Conservation (phyloP, 2,113 vertebrate genomes). For the Onychorhynchus coronatus region DNA sequence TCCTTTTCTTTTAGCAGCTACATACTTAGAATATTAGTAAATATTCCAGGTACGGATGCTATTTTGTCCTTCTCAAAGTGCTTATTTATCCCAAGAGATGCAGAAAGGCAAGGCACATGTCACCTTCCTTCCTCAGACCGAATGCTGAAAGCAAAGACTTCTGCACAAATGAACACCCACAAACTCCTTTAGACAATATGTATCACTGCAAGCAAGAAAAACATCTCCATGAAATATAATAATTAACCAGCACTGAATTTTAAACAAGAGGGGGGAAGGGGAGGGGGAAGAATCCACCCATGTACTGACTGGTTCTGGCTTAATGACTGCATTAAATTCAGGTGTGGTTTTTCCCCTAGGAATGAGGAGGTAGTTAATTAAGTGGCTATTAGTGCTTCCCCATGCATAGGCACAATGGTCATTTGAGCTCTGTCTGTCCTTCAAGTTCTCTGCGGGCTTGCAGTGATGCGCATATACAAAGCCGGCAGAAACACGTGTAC, state of each 20-base stretch:
- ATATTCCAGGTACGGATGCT: not conserved
- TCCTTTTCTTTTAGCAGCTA: not conserved
- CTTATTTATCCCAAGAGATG: not conserved
- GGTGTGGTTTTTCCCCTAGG: not conserved
- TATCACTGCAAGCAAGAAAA: not conserved
- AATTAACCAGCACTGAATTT: not conserved
- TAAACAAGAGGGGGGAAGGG: not conserved
- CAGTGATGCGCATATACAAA: not conserved
- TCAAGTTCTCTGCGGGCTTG: not conserved
- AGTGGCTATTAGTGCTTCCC: not conserved
- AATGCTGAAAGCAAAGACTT: not conserved
- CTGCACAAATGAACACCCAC: not conserved
- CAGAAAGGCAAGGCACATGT: not conserved
- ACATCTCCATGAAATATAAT: not conserved
- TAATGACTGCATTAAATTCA: not conserved
- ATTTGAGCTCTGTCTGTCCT: not conserved
- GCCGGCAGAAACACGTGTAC: not conserved
- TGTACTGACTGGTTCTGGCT: not conserved
- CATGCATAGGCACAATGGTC: accelerated
- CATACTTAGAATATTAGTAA: not conserved
- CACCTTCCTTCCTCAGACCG: not conserved
- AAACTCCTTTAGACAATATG: not conserved
- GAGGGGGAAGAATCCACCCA: not conserved
- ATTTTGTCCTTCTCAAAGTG: not conserved
- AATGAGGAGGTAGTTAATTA: not conserved